Evolutionary conservation across 2,797 vertebrate genomes (phyloP), one percentile per base, ranked within the genome.

Genomic region (Stomatorhinus walkeri): DNA sequence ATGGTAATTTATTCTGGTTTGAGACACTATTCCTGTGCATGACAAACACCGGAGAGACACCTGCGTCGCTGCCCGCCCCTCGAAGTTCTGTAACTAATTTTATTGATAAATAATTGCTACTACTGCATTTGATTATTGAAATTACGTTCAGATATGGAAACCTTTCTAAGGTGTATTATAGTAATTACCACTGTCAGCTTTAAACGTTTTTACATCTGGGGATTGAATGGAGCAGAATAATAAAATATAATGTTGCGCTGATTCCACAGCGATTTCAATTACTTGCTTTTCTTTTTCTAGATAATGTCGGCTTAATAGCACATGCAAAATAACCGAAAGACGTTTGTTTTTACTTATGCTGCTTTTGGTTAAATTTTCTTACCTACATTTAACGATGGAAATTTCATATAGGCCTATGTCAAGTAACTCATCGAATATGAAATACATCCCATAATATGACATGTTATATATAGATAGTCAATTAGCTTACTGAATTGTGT

Each of bases 21-120:
- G 85, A 90, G 88, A 94, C 94, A 95, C 95, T 95, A 95, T 96
- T 95, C 95, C 94, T 96, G 96, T 96, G 96, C 95, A 95, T 95
- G 95, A 95, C 94, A 96, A 96, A 96, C 96, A 89, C 83, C 46
- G 96, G 95, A 96, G 95, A 96, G 95, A 97, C 97, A 97, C 97
- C 97, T 97, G 97, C 96, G 94, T 93, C 95, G 95, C 95, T 95
- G 95, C 94, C 95, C 97, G 96, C 97, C 96, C 96, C 96, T 96
- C 94, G 91, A 96, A 97, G 95, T 97, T 97, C 95, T 96, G 95
- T 93, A 96, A 97, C 96, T 97, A 96, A 97, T 98, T 97, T 96
- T 97, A 98, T 98, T 97, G 96, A 97, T 97, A 97, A 97, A 97
- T 97, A 97, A 98, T 98, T 96, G 96, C 95, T 96, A 95, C 95